Conservation (phyloP, 2,888 invertebrate genomes). For the Copidosoma aretas region DNA sequence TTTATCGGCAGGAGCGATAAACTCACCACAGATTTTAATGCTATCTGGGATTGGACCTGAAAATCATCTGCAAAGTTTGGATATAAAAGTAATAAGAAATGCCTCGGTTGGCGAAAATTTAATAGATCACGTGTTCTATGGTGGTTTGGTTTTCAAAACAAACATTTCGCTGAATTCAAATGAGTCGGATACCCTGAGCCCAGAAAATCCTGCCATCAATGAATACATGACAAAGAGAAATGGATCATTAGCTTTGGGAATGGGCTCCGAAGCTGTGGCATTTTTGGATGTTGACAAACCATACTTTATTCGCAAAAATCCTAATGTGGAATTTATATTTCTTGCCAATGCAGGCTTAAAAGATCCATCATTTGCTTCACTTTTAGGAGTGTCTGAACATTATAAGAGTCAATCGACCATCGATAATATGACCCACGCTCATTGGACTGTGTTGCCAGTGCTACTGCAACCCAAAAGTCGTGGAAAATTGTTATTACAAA, state of each 20-base stretch:
- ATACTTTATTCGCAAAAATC: neutral
- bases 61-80: conserved; percentile 74
- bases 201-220: neutral
- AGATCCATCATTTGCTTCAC: conserved; percentile 62
- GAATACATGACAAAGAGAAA: neutral
- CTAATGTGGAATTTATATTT: conserved; percentile 67
- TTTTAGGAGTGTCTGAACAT: conserved; percentile 65
- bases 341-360: conserved; percentile 66
- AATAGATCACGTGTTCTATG: conserved; percentile 87
- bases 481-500: conserved; percentile 48
- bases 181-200: conserved; percentile 33
- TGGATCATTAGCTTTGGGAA: neutral
- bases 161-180: conserved; percentile 82
- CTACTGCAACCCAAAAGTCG: conserved; percentile 72
- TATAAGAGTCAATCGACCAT: conserved; percentile 67
- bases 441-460: conserved; percentile 70
- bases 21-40: conserved; percentile 89
- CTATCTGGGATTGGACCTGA: conserved; percentile 85
- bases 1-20: conserved; percentile 85
- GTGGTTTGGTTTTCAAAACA: conserved; percentile 82
- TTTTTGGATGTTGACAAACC: neutral
- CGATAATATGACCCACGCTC: conserved; percentile 65
- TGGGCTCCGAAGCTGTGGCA: neutral
- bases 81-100: conserved; percentile 77
- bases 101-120: conserved; percentile 82